A percentile compares a stretch with the other conserved stretches of the same genome.
Evolutionary conservation across 2,888 invertebrate genomes (phyloP).

Genomic region (Agapostemon virescens): DNA sequence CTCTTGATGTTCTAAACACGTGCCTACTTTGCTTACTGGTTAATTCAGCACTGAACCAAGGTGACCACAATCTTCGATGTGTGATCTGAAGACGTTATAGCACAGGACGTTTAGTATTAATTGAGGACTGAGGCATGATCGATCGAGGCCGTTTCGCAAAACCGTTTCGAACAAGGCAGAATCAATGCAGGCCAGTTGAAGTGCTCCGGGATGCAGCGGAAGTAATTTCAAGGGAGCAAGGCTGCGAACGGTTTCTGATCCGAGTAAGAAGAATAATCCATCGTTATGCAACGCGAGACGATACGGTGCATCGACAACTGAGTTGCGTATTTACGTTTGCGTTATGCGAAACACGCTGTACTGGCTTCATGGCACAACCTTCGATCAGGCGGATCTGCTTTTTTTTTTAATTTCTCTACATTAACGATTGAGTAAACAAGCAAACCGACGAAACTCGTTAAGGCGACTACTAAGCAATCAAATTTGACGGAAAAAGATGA

Average conservation of each 20-base stretch:
- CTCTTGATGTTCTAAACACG: too few relatives aligned
- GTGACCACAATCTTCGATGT: background rate
- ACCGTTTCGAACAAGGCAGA: background rate
- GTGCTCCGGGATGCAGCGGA: conserved; percentile 33
- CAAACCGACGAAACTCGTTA: background rate
- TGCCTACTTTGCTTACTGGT: too few relatives aligned
- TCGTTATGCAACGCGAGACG: conserved; percentile 8
- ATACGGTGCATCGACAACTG: background rate
- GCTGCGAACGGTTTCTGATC: conserved; percentile 28
- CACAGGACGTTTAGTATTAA: background rate
- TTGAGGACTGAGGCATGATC: background rate
- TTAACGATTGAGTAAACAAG: conserved; percentile 21
- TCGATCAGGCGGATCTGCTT: background rate
- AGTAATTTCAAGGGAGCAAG: conserved; percentile 51
- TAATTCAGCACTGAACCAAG: too few relatives aligned
- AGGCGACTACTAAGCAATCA: conserved; percentile 2
- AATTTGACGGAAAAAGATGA: background rate
- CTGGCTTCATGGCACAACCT: background rate
- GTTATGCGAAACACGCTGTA: background rate
- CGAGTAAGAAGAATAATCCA: conserved; percentile 14
- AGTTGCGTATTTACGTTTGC: background rate
- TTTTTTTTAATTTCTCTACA: background rate
- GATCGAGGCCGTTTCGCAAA: background rate
- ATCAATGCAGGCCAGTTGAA: background rate
- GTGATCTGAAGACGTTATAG: background rate